Base-by-base conservation (phyloP, 1,140 invertebrate species). In the Drosophila hydei region DNA sequence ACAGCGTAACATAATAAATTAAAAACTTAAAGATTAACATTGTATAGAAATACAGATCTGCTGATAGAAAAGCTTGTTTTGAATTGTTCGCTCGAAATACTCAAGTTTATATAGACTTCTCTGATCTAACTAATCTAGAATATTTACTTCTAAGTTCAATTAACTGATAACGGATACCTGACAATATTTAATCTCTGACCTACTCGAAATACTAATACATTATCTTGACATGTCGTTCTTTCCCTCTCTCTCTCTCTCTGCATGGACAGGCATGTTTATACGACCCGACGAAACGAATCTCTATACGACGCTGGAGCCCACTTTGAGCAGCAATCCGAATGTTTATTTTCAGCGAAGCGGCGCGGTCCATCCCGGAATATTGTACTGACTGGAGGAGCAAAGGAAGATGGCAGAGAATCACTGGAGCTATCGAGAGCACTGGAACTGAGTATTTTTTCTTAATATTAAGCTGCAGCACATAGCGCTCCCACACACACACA, bases 241-340 rank as follows among this genome's bases (percentile, higher is more conserved):
- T 33, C 30, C 30, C 14, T 16, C n/a, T 16, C 14, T 16, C 6
- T 42, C 2, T 16, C 6, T 0, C 38, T 7, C 7, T 6, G 38
- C 43, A 12, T 70, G 93, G 92, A 85, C 93, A 93, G 95, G 95
- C 90, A 93, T 96, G 92, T 95, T 96, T 92, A 92, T 96, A 89
- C 94, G 95, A 87, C 94, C 95, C 63, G 95, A 96, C 79, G 95
- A 96, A 90, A 95, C 94, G 80, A 96, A 96, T 92, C 93, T 96
- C 48, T 96, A 96, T 92, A 96, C 96, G 74, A 96, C 95, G 54
- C 92, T 96, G 74, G 96, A 96, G 92, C 96, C 95, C 58, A 96
- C 96, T 54, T 92, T 96, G 85, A 96, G 96, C 91, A 95, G 95
- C 89, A 96, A 96, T 93, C 96, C 96, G 56, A 96, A 96, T 92